Evolutionary conservation across 2,888 invertebrate species (phyloP), one percentile per base, ranked within the genome.

Genomic region (Drosophila kambysellisi): DNA sequence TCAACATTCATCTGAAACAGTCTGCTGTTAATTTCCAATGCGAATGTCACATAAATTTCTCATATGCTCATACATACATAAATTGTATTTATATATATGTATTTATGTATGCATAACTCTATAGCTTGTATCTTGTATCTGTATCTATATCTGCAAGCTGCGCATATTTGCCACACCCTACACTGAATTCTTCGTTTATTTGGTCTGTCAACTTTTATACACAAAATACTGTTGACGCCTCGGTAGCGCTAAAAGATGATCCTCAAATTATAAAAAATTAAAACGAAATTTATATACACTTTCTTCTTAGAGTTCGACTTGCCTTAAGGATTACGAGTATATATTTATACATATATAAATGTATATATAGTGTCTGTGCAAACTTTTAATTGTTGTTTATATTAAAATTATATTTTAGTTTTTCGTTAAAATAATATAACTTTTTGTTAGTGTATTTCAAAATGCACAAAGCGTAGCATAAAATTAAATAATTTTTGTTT

Each of bases 1-100:
- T 89, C 88, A 88, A 83, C 88, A 85, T 87, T 89, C 79, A 87
- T 87, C 89, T 81, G 76, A 75, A 76, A 70, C 82, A 59, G 71
- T 81, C 81, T 70, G 81, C 73, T 74, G 79, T 79, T 89, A 74
- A 79, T 88, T 81, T 87, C 66, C 74, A 79, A 71, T 74, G 77
- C 70, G 79, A 87, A 70, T 82, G 77, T 76, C 89, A 62, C 89
- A 85, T 85, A 83, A 87, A 87, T 89, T 70, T 77, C 56, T 57
- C 74, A 89, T 74, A 87, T 81, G 73, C 81, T 72, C 62, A 58
- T 41, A 57, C 64, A 30, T 46, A 73, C 61, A 62, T 11, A 46
- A 25, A 46, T 46, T 7, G 7, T 20, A 20, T 7, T 59, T 69
- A 50, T 17, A 15, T 57, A 4, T 60, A 9, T 17, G 8, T 17